Base-by-base conservation (phyloP, 1,140 invertebrate species). In the Plectus sambesii region DNA sequence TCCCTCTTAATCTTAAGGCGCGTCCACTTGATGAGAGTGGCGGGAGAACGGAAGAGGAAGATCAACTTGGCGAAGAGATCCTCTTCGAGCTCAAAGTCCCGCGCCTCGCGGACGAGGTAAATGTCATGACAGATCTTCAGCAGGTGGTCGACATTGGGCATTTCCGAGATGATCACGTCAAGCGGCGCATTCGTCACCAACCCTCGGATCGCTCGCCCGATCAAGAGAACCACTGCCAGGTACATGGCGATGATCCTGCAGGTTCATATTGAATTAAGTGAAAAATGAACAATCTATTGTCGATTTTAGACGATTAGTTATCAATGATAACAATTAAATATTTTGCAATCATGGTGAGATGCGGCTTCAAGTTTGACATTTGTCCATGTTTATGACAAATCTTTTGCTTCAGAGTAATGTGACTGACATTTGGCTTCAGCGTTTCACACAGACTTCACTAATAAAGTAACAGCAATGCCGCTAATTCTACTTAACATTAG, bases 31-130 rank as follows among this genome's bases (percentile, higher is more conserved):
- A 98, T 94, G 62, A 97, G 78, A 20, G 89, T 97, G 69, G 94
- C 89, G 1, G 92, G 88, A 20, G 90, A 97, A 45, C 93, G 80
- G 73, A 94, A 98, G 41, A 99, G 76, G 82, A 98, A 98, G 57
- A 99, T 84, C 37, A 98, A 74, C 79, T 97, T 97, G 17, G 93
- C 89, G 73, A 94, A 97, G 4, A 99, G 77, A 71, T 98, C 49
- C 74, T 99, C 92, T 74, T 99, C 94, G 5, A 98, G 73, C 9
- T 81, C 78, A 46, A 94, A 80, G 66, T 97, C 89, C 24, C 83
- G 76, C 40, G 86, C 88, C 74, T 98, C 92, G 25, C 94, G 79
- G 1, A 97, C 93, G 68, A 98, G 74, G 70, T 97, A 98, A 52
- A 98, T 88, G 69, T 98, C 89, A 44, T 90, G 77, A 69, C 87